Evolutionary conservation across 2,113 vertebrate species (phyloP), one percentile per base, ranked within the genome.

Genomic region (Urocolius indicus): DNA sequence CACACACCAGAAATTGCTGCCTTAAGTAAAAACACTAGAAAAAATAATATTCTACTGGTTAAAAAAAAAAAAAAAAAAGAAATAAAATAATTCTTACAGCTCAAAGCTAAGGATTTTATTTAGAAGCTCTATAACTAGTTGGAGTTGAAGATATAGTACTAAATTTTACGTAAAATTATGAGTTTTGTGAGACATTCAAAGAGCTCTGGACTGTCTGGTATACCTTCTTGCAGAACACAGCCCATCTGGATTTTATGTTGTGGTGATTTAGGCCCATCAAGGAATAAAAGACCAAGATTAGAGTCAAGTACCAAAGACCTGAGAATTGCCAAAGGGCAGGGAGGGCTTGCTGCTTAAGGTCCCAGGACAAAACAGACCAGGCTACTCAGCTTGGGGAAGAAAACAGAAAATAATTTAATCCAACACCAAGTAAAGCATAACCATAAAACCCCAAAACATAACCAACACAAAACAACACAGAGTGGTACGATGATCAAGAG

Each of bases 1-100:
- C 49, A 95, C 34, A 75, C 5, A 82, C 45, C 48, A 91, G 55
- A 95, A 97, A 96, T 76, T 87, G 27, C 77, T 94, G 74, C 62
- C 45, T 16, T 54, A 87, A 89, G 57, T 88, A 79, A 59, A 72
- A 95, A 95, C 12, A 41, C 9, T 41, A 41, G 38, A 41, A 41
- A 41, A 41, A 97, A 72, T 55, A 80, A 78, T 58, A 23, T 67
- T 68, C 46, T 83, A 76, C 58, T 82, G 55, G 20, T 26, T 45
- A 19, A 52, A 77, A 67, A 65, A 23, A 52, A 52, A 57, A 27
- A 61, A 48, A 52, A 54, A 54, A 17, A 55, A 14, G 23, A 51
- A 29, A 27, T 29, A 54, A 54, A 55, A 51, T 51, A 51, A 51
- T 21, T 49, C 23, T 23, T 11, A 29, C 1, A 76, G 13, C 14